These are phyloP conservation scores for Campodea augens DNA, from an alignment of 1,140 invertebrate genomes.

Conservation along the genomic window DNA sequence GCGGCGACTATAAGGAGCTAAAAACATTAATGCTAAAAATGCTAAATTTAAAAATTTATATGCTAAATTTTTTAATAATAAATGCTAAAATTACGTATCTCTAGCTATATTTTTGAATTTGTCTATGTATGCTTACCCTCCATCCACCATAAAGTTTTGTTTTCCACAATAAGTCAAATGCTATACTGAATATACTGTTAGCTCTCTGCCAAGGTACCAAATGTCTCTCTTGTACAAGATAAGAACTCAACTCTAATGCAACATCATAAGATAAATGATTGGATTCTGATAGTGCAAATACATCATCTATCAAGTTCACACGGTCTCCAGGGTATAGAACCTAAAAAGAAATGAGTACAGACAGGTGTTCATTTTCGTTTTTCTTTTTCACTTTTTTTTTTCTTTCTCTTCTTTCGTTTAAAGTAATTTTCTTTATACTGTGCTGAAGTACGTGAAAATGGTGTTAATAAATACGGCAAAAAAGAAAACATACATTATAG, in stretches of 20 bases:
- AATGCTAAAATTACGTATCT: no score
- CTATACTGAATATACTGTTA: background rate
- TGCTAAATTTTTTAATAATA: background rate
- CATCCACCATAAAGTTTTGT: background rate
- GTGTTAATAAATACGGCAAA: constrained; percentile 13
- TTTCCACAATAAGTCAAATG: background rate
- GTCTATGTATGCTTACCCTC: background rate
- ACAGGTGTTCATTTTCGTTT: background rate
- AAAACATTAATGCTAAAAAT: no score
- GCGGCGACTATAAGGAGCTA: no score
- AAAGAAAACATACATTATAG: constrained; percentile 18
- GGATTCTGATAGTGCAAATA: constrained; percentile 12
- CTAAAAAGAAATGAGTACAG: constrained; percentile 11
- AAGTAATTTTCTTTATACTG: constrained; percentile 15
- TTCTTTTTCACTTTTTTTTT: background rate
- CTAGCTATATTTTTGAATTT: no score
- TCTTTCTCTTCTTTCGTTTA: background rate
- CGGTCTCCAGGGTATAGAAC: constrained; percentile 10
- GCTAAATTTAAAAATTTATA: background rate
- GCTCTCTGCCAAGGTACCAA: constrained; percentile 23
- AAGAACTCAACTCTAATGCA: constrained; percentile 22
- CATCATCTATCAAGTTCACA: constrained; percentile 12
- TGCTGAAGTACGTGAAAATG: constrained; percentile 21
- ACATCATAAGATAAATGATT: constrained; percentile 12
- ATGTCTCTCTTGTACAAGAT: constrained; percentile 22